Percentiles rank a stretch among this genome's conserved stretches.
These are phyloP conservation scores for Altica lythri DNA, from an alignment of 2,888 invertebrate species.

Conservation along the genomic window DNA sequence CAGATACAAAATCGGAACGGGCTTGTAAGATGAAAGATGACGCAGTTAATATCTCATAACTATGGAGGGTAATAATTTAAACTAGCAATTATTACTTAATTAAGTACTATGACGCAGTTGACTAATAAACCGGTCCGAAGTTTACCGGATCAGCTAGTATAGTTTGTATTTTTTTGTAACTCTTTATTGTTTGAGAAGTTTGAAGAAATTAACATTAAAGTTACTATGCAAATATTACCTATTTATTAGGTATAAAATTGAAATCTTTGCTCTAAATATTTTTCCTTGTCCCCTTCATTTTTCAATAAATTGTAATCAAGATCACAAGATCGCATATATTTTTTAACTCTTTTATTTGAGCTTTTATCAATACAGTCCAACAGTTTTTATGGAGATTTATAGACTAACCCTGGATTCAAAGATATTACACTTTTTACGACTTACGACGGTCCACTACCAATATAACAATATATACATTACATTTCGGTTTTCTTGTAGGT, in stretches of 20 bases:
- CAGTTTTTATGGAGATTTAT: conserved; percentile 1
- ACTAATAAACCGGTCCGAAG: too few relatives aligned
- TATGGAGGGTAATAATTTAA: too few relatives aligned
- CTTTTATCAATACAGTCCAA: not conserved
- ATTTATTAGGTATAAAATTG: not conserved
- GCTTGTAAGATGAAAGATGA: too few relatives aligned
- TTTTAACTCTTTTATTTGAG: not conserved
- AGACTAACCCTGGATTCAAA: not conserved
- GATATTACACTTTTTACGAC: not conserved
- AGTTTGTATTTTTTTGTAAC: conserved; percentile 1
- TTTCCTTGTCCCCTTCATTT: too few relatives aligned
- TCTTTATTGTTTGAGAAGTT: not conserved
- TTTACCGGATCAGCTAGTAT: not conserved
- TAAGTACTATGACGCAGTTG: too few relatives aligned
- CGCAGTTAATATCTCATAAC: too few relatives aligned
- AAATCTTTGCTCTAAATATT: too few relatives aligned
- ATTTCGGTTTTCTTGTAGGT: conserved; percentile 18
- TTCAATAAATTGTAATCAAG: too few relatives aligned
- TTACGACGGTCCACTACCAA: too few relatives aligned
- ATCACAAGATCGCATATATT: not conserved
- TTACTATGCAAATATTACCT: not conserved
- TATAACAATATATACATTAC: too few relatives aligned
- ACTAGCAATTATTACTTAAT: too few relatives aligned
- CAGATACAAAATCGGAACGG: too few relatives aligned
- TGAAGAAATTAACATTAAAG: not conserved